phyloP scores from a whole-genome alignment of 2,113 vertebrate species.

The Turdus rufiventris region DNA sequence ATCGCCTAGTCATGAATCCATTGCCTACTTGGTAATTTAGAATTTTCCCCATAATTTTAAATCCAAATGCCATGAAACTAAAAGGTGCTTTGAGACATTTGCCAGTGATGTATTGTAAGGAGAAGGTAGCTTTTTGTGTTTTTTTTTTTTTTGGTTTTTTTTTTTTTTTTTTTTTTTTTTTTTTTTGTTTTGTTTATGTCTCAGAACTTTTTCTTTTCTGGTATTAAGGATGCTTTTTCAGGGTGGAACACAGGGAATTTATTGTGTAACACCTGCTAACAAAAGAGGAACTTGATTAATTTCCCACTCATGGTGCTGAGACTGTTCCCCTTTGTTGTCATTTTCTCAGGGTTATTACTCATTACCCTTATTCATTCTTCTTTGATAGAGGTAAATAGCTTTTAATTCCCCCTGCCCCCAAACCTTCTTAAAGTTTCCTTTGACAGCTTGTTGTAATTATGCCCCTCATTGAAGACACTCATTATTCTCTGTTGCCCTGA shows the following conservation, averaged over 20 bases:
- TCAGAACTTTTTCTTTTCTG: neutral
- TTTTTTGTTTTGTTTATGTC: slow-evolving; percentile 18
- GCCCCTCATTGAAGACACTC: slow-evolving; percentile 54
- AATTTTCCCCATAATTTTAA: neutral
- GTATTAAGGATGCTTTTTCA: slow-evolving; percentile 35
- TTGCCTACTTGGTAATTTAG: neutral
- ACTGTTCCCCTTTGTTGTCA: slow-evolving; percentile 59
- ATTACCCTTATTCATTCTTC: slow-evolving; percentile 66
- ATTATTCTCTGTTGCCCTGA: slow-evolving; percentile 63
- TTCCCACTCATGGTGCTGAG: slow-evolving; percentile 52
- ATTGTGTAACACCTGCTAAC: slow-evolving; percentile 63
- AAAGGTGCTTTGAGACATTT: neutral
- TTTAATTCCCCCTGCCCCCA: slow-evolving; percentile 58
- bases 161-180: neutral
- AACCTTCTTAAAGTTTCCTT: slow-evolving; percentile 62
- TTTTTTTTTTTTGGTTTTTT: neutral
- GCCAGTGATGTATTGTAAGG: neutral
- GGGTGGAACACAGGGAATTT: slow-evolving; percentile 48
- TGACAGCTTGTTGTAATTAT: slow-evolving; percentile 68
- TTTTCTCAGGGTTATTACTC: slow-evolving; percentile 68
- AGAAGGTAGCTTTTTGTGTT: neutral
- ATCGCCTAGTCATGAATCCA: neutral
- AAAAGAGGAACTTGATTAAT: slow-evolving; percentile 63
- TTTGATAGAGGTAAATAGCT: slow-evolving; percentile 68
- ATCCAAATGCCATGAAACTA: neutral